Evolutionary conservation across 1,140 invertebrate species (phyloP).

Genomic region (Pseudomyrmex gracilis): DNA sequence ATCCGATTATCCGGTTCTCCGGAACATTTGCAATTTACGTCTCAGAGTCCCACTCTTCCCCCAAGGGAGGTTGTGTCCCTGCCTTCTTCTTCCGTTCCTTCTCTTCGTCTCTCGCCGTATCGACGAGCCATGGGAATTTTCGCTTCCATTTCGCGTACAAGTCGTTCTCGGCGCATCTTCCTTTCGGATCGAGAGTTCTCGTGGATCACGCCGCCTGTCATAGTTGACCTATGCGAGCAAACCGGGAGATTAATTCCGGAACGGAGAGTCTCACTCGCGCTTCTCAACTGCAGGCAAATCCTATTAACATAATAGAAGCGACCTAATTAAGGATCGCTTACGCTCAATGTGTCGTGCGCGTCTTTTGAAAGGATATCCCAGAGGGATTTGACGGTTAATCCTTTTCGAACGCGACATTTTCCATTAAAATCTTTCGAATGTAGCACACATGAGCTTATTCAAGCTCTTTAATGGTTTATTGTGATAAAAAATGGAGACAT

Average conservation of each 20-base stretch:
- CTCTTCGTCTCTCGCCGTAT: background rate
- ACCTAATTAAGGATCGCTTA: constrained; percentile 54
- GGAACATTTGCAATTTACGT: constrained; percentile 82
- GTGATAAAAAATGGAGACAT: background rate
- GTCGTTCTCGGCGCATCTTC: background rate
- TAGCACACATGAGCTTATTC: background rate
- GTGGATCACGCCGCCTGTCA: constrained; percentile 41
- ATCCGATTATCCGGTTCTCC: constrained; percentile 83
- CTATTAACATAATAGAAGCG: constrained; percentile 55
- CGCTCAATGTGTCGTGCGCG: constrained; percentile 28
- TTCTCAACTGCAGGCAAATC: constrained; percentile 30
- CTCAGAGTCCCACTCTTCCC: constrained; percentile 71
- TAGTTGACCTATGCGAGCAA: constrained; percentile 36
- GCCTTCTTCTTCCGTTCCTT: constrained; percentile 15
- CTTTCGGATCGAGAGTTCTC: constrained; percentile 38
- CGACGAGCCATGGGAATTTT: constrained; percentile 51
- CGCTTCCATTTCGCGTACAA: constrained; percentile 54
- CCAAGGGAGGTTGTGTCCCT: constrained; percentile 35
- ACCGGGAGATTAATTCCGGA: constrained; percentile 21
- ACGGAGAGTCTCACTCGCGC: constrained; percentile 6
- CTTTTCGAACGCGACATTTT: constrained; percentile 22
- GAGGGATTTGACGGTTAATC: constrained; percentile 34
- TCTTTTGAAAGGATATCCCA: constrained; percentile 42
- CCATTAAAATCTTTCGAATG: constrained; percentile 45
- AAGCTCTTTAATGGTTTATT: constrained; percentile 9